Base-by-base conservation (phyloP, 2,888 invertebrate species). In the Eulithis testata region DNA sequence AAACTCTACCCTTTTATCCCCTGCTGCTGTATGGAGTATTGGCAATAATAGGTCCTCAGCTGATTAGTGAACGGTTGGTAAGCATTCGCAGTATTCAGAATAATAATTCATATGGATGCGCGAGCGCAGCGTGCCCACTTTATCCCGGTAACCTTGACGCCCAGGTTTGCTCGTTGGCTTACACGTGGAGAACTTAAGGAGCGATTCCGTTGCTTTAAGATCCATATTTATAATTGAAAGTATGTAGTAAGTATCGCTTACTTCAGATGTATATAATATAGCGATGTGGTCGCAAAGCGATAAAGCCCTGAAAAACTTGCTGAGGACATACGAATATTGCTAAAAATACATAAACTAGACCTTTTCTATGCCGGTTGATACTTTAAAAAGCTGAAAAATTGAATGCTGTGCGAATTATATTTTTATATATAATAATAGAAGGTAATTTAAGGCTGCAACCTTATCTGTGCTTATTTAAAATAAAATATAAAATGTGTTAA, bases 91-190 rank as follows among this genome's bases (percentile, higher is more conserved):
- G 6, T 4, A 6, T 31, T 31, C 31, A 31, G 5, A 31, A 31
- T 31, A 31, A 31, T 47, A 21, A 8, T n/a, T 60, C 31, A 57
- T 36, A 62, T 56, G 47, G 65, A 65, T 69, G 69, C 66, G 70
- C 65, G 58, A 50, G 63, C 68, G 68, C 68, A 70, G 61, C 54
- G 52, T 49, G 60, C 51, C 56, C 56, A 56, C 57, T 69, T 62
- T 61, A 71, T 71, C 79, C 80, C 79, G 73, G 73, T 70, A 75
- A 70, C 81, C 82, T 82, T 82, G 82, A 67, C 65, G 71, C 76
- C 76, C 76, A 75, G 80, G 78, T 81, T 81, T 78, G 73, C 75
- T 78, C 79, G 76, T 72, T 74, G 68, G 73, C 68, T 75, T 82
- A 82, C 83, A 83, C 83, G 83, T 83, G 83, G 73, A 73, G 12